Conservation (phyloP, 2,888 invertebrate genomes). For the Odiellus spinosus region DNA sequence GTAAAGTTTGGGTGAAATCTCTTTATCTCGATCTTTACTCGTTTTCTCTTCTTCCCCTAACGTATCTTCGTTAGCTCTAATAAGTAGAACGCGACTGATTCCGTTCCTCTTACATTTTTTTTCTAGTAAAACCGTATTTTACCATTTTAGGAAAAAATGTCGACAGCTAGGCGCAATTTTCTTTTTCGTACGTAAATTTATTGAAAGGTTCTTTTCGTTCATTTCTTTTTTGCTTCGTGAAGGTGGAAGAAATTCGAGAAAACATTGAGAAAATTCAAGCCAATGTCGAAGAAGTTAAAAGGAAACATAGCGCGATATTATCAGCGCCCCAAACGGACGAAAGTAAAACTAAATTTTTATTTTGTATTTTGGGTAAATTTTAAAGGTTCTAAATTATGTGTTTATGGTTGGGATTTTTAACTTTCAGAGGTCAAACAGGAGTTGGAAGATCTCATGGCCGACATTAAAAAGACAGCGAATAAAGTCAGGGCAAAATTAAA, state of each 20-base stretch:
- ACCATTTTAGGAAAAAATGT: too few relatives aligned
- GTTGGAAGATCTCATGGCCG: slow-evolving; percentile 99
- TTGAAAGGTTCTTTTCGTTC: too few relatives aligned
- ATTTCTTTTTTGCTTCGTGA: too few relatives aligned
- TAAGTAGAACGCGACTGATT: too few relatives aligned
- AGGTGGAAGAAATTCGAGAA: slow-evolving; percentile 98
- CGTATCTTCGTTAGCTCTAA: too few relatives aligned
- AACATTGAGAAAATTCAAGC: slow-evolving; percentile 99
- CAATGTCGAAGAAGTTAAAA: slow-evolving; percentile 68
- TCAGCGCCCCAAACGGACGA: slow-evolving; percentile 98
- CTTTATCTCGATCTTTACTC: too few relatives aligned
- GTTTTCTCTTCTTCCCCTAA: too few relatives aligned
- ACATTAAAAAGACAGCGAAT: slow-evolving; percentile 99
- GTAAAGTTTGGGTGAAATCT: too few relatives aligned
- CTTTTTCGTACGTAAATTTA: too few relatives aligned
- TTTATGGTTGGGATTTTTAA: slow-evolving; percentile 1
- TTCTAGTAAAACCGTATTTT: too few relatives aligned
- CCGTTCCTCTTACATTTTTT: too few relatives aligned
- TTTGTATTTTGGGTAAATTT: neutral
- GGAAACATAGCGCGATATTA: slow-evolving; percentile 98
- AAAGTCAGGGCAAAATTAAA: slow-evolving; percentile 99
- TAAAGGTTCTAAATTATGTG: neutral
- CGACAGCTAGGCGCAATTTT: too few relatives aligned
- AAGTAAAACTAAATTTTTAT: slow-evolving; percentile 47
- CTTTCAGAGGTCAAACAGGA: slow-evolving; percentile 97